Conservation (phyloP, 2,888 invertebrate species). For the Drosophila cognata region DNA sequence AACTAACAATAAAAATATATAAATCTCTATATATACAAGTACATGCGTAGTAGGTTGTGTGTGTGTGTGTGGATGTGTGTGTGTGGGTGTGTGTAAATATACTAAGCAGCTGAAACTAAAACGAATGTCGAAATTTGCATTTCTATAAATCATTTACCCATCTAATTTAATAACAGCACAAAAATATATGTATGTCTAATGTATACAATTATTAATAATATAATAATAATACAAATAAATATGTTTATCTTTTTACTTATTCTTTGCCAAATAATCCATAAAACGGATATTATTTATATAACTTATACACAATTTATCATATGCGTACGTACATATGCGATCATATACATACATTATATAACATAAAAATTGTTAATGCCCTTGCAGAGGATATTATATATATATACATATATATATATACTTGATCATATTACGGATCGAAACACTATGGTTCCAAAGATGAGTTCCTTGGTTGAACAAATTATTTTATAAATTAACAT, state of each 20-base stretch:
- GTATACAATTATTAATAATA: constrained; percentile 15
- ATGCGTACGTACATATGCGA: constrained; percentile 10
- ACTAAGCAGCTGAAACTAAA: constrained; percentile 40
- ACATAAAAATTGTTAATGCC: constrained; percentile 39
- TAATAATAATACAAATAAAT: constrained; percentile 51
- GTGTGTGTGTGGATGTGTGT: neutral
- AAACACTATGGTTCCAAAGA: neutral
- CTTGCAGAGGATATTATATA: constrained; percentile 11
- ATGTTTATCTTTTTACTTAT: constrained; percentile 33
- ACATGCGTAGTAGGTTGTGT: neutral
- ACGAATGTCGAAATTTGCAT: constrained; percentile 16
- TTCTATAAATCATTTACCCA: constrained; percentile 29
- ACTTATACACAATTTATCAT: constrained; percentile 53
- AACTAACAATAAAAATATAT: constrained; percentile 47
- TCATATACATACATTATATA: constrained; percentile 40
- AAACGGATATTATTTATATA: constrained; percentile 71
- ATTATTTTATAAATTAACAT: neutral
- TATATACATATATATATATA: constrained; percentile 9
- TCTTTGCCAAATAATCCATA: constrained; percentile 70
- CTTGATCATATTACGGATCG: neutral
- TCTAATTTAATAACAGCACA: constrained; percentile 61
- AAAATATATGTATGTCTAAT: constrained; percentile 29
- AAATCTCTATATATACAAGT: constrained; percentile 17
- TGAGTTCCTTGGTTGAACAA: neutral
- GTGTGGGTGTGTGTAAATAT: constrained; percentile 15